Conservation (phyloP, 2,797 vertebrate species). For the Aphelocoma californica region DNA sequence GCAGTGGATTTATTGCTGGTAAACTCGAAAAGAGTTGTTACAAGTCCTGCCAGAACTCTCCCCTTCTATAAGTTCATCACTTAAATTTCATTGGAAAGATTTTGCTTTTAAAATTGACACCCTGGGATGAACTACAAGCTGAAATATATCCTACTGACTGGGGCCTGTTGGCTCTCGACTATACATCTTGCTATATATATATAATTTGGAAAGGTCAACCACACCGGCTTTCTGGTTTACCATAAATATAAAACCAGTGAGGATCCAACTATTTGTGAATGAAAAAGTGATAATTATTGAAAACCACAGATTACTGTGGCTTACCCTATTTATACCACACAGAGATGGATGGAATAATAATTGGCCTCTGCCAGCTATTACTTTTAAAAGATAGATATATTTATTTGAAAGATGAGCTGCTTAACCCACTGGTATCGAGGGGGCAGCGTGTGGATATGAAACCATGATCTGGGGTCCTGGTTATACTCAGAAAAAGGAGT, state of each 20-base stretch:
- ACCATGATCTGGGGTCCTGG: conserved; percentile 5
- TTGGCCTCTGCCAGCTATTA: conserved; percentile 50
- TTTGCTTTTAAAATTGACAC: conserved; percentile 39
- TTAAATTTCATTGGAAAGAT: conserved; percentile 12
- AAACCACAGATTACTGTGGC: conserved; percentile 40
- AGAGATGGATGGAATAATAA: conserved; percentile 59
- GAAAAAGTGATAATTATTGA: conserved; percentile 58
- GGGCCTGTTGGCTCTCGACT: neutral
- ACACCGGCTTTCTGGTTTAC: conserved; percentile 18
- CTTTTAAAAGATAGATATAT: conserved; percentile 42
- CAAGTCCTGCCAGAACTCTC: neutral
- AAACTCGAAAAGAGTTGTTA: neutral
- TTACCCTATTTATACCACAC: conserved; percentile 54
- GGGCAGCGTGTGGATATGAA: neutral
- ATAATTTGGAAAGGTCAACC: conserved; percentile 54
- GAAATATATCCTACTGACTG: neutral
- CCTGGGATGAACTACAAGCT: neutral
- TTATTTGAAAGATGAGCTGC: conserved; percentile 29
- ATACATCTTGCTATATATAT: neutral
- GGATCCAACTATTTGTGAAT: conserved; percentile 64
- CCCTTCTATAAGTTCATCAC: neutral
- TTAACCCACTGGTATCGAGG: neutral
- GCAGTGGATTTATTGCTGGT: neutral
- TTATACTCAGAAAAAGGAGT: conserved; percentile 17
- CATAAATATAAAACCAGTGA: conserved; percentile 62